Conservation (phyloP, 2,888 invertebrate genomes). For the Hetaerina titia region DNA sequence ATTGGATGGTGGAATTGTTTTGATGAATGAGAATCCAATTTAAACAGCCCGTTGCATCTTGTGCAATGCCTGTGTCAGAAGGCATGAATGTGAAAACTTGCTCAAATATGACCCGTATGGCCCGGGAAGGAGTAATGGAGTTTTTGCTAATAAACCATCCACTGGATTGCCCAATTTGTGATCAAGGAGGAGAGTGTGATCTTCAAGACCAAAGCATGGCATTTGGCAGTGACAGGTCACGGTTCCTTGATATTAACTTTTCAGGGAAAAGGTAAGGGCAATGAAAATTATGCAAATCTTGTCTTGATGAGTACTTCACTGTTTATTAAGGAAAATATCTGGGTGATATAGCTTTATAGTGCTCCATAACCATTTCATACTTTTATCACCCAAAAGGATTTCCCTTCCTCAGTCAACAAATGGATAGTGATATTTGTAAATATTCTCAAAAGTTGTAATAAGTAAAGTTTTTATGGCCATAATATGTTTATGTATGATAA, state of each 20-base stretch:
- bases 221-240: constrained; percentile 95
- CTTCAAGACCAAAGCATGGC: constrained; percentile 99
- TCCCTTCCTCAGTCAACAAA: too few species aligned
- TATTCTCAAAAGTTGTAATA: too few species aligned
- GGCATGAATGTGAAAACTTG: constrained; percentile 70
- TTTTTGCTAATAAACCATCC: constrained; percentile 72
- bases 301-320: too few species aligned
- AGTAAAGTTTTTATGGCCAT: too few species aligned
- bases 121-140: constrained; percentile 71
- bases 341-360: too few species aligned
- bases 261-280: constrained; percentile 90
- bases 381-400: too few species aligned
- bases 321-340: too few species aligned
- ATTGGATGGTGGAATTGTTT: neutral
- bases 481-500: too few species aligned
- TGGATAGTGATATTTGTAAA: too few species aligned
- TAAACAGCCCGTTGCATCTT: constrained; percentile 70
- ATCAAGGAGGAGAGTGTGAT: constrained; percentile 87
- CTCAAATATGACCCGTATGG: constrained; percentile 70
- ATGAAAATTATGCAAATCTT: neutral
- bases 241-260: constrained; percentile 95
- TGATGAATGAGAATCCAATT: neutral
- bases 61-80: constrained; percentile 71
- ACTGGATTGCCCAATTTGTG: constrained; percentile 72
- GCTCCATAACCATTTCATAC: too few species aligned